Base-by-base conservation (phyloP, 2,888 invertebrate species). In the Drosophila pseudotalamancana region DNA sequence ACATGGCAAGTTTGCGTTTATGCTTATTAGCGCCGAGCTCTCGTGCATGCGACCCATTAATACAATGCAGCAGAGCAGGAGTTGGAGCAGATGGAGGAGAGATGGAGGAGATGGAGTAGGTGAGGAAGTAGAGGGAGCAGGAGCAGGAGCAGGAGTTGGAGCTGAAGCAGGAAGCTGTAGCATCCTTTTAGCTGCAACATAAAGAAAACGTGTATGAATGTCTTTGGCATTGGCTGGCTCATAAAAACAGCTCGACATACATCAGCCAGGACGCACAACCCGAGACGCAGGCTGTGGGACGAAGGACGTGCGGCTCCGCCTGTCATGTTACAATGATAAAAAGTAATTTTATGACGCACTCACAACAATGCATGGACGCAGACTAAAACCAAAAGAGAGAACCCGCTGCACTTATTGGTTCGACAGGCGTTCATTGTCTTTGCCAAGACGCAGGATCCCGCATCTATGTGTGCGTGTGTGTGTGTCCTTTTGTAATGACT, bases 291-390 rank as follows among this genome's bases (percentile, higher is more conserved):
- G 11, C 42, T 14, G n/a, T n/a, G n/a, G 35, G 35, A 34, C 19
- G 19, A 35, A 63, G 21, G 29, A 46, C 27, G 43, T 23, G 42
- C 29, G 12, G 43, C 67, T 54, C 55, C 60, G 51, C 50, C 73
- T 84, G 73, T 70, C 87, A 86, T 84, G 83, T 88, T 75, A 73
- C 87, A 84, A 83, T 87, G 87, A 88, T 88, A 88, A 87, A 88
- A 88, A 88, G 86, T 88, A 86, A 87, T 87, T 88, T 87, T 87
- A 87, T 88, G 87, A 88, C 87, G 77, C 78, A 85, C 88, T 87
- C 77, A 66, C 68, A 61, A 75, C 77, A 61, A 43, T 48, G 56
- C 65, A 63, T 45, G 62, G 34, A 29, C 43, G 43, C 50, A 53
- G 37, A 48, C 35, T 53, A 40, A 42, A 42, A 65, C 37, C 18